Percentiles rank a stretch among this genome's conserved stretches.
Conservation (phyloP, 2,113 vertebrate genomes). For the Corythornis vintsioides region DNA sequence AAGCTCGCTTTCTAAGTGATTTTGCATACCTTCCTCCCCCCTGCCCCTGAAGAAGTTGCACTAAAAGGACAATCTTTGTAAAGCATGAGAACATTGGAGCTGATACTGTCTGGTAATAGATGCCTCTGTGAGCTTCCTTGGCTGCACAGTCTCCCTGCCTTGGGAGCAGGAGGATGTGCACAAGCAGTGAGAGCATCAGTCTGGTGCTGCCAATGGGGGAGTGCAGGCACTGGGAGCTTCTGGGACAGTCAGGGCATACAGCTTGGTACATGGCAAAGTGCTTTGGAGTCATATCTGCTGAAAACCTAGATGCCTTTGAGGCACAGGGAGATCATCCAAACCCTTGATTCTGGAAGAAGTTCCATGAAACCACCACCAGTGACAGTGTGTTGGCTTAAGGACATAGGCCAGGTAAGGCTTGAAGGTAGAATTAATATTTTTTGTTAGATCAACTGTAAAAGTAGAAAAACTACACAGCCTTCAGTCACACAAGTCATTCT, state of each 20-base stretch:
- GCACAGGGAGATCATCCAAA: background rate
- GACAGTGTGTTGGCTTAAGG: background rate
- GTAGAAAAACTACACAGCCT: background rate
- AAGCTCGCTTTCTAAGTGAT: background rate
- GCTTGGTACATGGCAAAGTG: rapidly evolving
- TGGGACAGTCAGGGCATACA: background rate
- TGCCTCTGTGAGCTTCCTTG: background rate
- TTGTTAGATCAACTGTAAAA: background rate
- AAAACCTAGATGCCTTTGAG: background rate
- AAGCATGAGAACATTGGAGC: background rate
- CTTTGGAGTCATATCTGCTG: background rate
- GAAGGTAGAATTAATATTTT: background rate
- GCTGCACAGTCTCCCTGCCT: rapidly evolving
- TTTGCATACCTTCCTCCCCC: background rate
- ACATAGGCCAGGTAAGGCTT: background rate
- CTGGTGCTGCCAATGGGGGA: background rate
- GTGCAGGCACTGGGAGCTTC: background rate
- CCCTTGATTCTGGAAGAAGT: background rate
- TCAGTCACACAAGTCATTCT: background rate
- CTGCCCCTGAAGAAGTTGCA: background rate
- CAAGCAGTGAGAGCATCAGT: background rate
- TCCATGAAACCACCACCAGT: background rate
- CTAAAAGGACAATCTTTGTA: background rate
- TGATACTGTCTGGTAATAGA: background rate
- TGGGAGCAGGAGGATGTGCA: rapidly evolving